phyloP scores from a whole-genome alignment of 2,888 invertebrate species.

The Palloptera scutellata region DNA sequence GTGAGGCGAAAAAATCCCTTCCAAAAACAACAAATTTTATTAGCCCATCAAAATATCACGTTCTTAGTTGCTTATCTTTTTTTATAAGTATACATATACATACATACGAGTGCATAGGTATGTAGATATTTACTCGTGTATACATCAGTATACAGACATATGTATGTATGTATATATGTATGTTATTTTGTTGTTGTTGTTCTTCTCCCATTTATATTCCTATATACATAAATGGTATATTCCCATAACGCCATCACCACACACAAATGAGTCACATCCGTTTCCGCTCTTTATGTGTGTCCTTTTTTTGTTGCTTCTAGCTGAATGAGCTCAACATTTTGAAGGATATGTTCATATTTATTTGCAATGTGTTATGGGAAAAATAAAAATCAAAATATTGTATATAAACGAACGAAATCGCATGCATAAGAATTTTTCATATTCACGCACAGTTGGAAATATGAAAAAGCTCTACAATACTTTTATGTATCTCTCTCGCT shows the following conservation, averaged over 20 bases:
- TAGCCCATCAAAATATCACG: conserved; percentile 24
- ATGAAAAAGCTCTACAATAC: too few species aligned
- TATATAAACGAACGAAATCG: too few species aligned
- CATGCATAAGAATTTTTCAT: too few species aligned
- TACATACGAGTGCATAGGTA: too few species aligned
- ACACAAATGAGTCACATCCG: conserved; percentile 29
- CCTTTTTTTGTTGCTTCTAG: conserved; percentile 7
- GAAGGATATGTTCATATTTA: conserved; percentile 37
- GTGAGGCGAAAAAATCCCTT: too few species aligned
- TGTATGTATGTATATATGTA: neutral
- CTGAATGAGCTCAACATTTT: too few species aligned
- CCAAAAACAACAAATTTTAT: conserved; percentile 19
- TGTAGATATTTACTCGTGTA: too few species aligned
- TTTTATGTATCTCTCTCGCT: too few species aligned
- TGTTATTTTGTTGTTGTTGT: neutral
- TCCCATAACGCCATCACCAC: neutral
- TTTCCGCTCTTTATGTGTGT: conserved; percentile 21
- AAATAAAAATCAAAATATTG: conserved; percentile 19
- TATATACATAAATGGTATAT: too few species aligned
- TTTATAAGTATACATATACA: neutral
- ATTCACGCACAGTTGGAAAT: too few species aligned
- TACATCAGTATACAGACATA: neutral
- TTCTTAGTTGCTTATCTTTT: neutral
- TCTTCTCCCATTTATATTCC: neutral
- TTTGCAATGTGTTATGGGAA: conserved; percentile 45